Base-by-base conservation (phyloP, 2,888 invertebrate genomes). In the Aspidapion aeneum region DNA sequence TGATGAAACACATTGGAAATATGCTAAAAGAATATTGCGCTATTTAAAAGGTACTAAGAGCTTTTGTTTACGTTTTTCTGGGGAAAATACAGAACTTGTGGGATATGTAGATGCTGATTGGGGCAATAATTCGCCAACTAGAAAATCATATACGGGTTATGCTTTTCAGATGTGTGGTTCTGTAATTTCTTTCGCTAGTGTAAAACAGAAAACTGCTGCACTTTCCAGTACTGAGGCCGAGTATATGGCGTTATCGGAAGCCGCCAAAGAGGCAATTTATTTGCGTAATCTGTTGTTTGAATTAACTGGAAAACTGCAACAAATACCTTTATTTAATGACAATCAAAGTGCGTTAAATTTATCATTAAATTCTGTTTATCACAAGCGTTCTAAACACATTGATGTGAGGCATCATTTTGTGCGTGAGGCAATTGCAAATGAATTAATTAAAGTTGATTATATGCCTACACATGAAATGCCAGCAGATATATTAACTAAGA, bases 21-120 rank as follows among this genome's bases (percentile, higher is more conserved):
- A 71, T n/a, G 73, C 72, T 1, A 74, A 76, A 62, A 58, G 72
- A 3, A 66, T 76, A 1, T 60, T 77, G 1, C 64, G 72, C n/a
- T 77, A 77, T 60, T 61, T 67, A 52, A 63, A 68, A 55, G 61
- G 62, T 18, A 68, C 61, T 55, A 60, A 64, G 22, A 55, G 61
- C 22, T 55, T 65, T 18, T 67, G 70, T 12, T 59, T 74, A 9
- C 19, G 51, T 2, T 57, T 54, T 19, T 54, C 17, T 21, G 62
- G 58, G 17, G n/a, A n/a, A n/a, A n/a, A n/a, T n/a, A n/a, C n/a
- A n/a, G n/a, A n/a, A n/a, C n/a, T n/a, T n/a, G n/a, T n/a, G n/a
- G n/a, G n/a, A n/a, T n/a, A n/a, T n/a, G n/a, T n/a, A n/a, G n/a
- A n/a, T n/a, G n/a, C n/a, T 16, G 75, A 66, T 63, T 63, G 59